phyloP scores from a whole-genome alignment of 1,140 invertebrate genomes.

The Drosophila sp. region DNA sequence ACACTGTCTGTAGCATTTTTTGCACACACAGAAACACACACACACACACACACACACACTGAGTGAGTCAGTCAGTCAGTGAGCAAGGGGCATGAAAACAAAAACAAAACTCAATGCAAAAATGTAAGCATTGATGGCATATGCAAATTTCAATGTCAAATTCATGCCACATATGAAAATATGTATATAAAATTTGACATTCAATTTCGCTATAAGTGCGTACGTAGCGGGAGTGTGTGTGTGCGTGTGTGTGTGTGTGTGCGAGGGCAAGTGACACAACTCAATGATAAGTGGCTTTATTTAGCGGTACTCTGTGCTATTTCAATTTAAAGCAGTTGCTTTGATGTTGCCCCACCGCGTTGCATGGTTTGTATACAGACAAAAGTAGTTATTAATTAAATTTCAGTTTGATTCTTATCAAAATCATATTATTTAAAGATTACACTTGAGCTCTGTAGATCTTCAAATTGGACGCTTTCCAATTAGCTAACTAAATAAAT shows the following conservation, averaged over 20 bases:
- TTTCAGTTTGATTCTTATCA: slow-evolving; percentile 22
- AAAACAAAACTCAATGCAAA: slow-evolving; percentile 61
- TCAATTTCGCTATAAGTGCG: slow-evolving; percentile 50
- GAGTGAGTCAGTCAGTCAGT: neutral
- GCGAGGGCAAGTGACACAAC: slow-evolving; percentile 5
- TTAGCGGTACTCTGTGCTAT: slow-evolving; percentile 32
- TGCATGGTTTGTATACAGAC: neutral
- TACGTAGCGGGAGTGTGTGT: neutral
- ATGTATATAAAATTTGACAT: slow-evolving; percentile 59
- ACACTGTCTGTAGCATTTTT: neutral
- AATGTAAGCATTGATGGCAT: slow-evolving; percentile 67
- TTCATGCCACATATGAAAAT: slow-evolving; percentile 56
- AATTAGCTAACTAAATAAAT: too few species aligned
- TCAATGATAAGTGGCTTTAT: slow-evolving; percentile 50
- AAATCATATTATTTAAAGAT: slow-evolving; percentile 5
- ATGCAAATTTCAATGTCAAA: slow-evolving; percentile 82
- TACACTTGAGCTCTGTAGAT: neutral
- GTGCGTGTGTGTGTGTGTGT: slow-evolving; percentile 8
- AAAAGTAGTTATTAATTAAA: slow-evolving; percentile 41
- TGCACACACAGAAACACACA: slow-evolving; percentile 27
- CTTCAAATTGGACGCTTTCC: too few species aligned
- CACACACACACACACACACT: slow-evolving; percentile 9
- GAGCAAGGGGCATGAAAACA: slow-evolving; percentile 24
- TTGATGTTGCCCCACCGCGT: slow-evolving; percentile 33
- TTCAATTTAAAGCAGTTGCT: slow-evolving; percentile 15